These are phyloP conservation scores for Takifugu flavidus DNA, from an alignment of 2,113 vertebrate genomes.

Conservation along the genomic window DNA sequence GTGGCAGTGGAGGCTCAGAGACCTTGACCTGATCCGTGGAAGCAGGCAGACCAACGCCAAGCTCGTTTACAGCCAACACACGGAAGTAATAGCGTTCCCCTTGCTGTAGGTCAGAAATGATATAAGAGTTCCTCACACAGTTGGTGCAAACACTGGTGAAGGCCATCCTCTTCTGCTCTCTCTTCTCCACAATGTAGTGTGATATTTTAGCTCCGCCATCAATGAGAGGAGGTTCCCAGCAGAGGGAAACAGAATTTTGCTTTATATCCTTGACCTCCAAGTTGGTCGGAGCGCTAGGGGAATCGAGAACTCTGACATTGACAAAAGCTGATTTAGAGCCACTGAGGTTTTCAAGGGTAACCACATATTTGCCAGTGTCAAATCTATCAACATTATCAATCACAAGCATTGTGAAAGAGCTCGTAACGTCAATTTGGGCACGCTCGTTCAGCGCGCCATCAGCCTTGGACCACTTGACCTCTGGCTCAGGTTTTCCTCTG, in stretches of 20 bases:
- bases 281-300: conserved; percentile 90
- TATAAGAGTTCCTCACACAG: conserved; percentile 90
- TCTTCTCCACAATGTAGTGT: conserved; percentile 95
- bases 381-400: conserved; percentile 97
- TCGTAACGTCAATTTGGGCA: conserved; percentile 92
- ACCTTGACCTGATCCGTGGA: conserved; percentile 86
- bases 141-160: conserved; percentile 90
- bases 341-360: conserved; percentile 92
- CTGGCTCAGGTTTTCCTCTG: conserved; percentile 94
- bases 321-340: conserved; percentile 95
- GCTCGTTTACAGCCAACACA: conserved; percentile 93
- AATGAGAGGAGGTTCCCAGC: conserved; percentile 95
- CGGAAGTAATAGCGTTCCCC: conserved; percentile 94
- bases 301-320: conserved; percentile 96
- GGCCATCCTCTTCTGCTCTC: conserved; percentile 93
- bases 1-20: conserved; percentile 89
- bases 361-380: conserved; percentile 92
- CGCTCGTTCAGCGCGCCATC: conserved; percentile 86
- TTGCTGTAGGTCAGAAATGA: conserved; percentile 87
- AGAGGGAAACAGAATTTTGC: conserved; percentile 85
- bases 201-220: conserved; percentile 97
- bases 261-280: conserved; percentile 89
- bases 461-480: conserved; percentile 95
- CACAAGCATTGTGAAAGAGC: conserved; percentile 94
- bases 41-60: conserved; percentile 89